phyloP scores from a whole-genome alignment of 1,140 invertebrate species.

The Drosophila guanche region DNA sequence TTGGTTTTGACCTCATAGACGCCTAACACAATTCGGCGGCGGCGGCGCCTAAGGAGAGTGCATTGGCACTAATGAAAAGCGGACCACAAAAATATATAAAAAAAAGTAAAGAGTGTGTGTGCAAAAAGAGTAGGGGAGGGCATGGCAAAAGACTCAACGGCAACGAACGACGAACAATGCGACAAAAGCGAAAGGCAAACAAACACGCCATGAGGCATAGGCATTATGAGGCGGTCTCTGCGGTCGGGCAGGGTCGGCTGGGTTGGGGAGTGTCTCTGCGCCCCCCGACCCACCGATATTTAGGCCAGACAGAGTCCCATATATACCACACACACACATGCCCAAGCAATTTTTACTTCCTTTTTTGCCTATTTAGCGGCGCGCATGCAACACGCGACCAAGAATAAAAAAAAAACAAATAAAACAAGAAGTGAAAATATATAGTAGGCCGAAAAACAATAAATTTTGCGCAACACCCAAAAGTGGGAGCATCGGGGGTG shows the following conservation, averaged over 20 bases:
- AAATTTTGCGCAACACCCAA: conserved; percentile 55
- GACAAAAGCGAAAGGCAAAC: conserved; percentile 75
- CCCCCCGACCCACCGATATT: conserved; percentile 34
- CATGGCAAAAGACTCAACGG: conserved; percentile 23
- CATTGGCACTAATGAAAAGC: conserved; percentile 75
- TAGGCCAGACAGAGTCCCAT: conserved; percentile 46
- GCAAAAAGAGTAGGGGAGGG: conserved; percentile 19
- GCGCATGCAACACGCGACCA: conserved; percentile 60
- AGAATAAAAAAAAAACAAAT: conserved; percentile 6
- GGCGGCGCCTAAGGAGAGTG: conserved; percentile 40
- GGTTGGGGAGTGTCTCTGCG: conserved; percentile 6
- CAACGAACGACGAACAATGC: conserved; percentile 19
- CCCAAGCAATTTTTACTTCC: not conserved
- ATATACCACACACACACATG: conserved; percentile 7
- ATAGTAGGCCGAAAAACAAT: conserved; percentile 58
- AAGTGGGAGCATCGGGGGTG: conserved; percentile 9
- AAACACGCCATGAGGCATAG: conserved; percentile 57
- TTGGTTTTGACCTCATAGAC: conserved; percentile 78
- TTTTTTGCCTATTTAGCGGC: conserved; percentile 55
- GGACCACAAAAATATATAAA: not conserved
- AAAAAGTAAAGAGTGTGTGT: too few relatives aligned
- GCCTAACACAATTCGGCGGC: conserved; percentile 62
- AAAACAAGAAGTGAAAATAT: conserved; percentile 49
- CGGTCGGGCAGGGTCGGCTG: too few relatives aligned
- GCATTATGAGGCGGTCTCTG: conserved; percentile 1